Conservation (phyloP, 2,113 vertebrate species). For the Hippocampus mohnikei region DNA sequence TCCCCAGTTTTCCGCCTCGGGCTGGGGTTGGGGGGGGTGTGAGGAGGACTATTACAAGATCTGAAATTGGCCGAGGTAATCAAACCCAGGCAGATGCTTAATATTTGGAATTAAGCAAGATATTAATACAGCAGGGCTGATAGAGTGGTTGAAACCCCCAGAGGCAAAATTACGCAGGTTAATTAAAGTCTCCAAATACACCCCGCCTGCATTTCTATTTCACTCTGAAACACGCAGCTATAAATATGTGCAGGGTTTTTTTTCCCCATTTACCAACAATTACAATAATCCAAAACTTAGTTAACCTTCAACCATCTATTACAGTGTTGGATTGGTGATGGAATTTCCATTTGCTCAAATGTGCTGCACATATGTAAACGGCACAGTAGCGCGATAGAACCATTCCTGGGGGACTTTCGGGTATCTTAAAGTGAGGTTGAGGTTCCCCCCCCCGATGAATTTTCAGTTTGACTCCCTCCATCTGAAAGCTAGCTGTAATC, state of each 20-base stretch:
- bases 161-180: conserved; percentile 67
- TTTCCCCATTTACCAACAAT: not conserved
- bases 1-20: not conserved
- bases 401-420: too few relatives aligned
- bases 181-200: conserved; percentile 67
- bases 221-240: conserved; percentile 13
- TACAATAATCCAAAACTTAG: conserved; percentile 22
- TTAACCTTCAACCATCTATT: conserved; percentile 4
- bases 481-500: not conserved
- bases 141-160: conserved; percentile 58
- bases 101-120: conserved; percentile 63
- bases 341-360: not conserved
- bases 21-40: too few relatives aligned
- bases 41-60: conserved; percentile 53
- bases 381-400: not conserved
- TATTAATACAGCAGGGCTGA: conserved; percentile 57
- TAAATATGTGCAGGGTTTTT: conserved; percentile 1
- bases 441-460: too few relatives aligned
- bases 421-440: too few relatives aligned
- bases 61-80: conserved; percentile 64
- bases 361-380: not conserved
- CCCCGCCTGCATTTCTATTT: conserved; percentile 26
- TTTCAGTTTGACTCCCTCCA: not conserved
- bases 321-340: not conserved
- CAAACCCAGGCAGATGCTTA: conserved; percentile 58